Evolutionary conservation across 1,140 invertebrate species (phyloP).

Genomic region (Helicoverpa zea): DNA sequence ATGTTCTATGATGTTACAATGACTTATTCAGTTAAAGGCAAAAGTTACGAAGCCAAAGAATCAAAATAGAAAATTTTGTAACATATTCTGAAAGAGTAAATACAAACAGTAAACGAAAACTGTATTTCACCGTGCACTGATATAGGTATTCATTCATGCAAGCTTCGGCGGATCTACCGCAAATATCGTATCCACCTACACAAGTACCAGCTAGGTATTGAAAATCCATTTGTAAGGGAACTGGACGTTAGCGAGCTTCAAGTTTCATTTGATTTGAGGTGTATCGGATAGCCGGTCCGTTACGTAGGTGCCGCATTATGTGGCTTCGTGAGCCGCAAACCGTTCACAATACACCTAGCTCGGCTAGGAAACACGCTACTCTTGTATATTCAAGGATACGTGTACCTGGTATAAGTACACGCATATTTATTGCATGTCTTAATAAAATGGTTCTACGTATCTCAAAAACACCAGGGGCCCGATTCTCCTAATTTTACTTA

Average conservation of each 20-base stretch:
- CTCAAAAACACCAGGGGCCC: too few species aligned
- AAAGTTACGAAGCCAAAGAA: not conserved
- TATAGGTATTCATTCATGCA: conserved; percentile 4
- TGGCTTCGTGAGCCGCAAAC: conserved; percentile 73
- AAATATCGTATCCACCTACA: conserved; percentile 11
- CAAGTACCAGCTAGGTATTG: conserved; percentile 14
- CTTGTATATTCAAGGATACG: conserved; percentile 30
- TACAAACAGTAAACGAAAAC: not conserved
- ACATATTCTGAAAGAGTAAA: not conserved
- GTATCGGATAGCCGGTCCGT: conserved; percentile 74
- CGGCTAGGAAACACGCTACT: conserved; percentile 13
- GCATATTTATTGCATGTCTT: too few species aligned
- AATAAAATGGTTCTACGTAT: too few species aligned
- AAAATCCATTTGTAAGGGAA: conserved; percentile 44
- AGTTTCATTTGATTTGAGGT: conserved; percentile 74
- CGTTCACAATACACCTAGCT: conserved; percentile 39
- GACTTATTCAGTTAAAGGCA: not conserved
- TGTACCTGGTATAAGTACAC: conserved; percentile 12
- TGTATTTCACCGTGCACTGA: not conserved
- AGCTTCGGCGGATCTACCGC: not conserved
- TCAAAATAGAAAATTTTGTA: too few species aligned
- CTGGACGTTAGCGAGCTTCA: conserved; percentile 46
- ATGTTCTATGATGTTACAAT: not conserved
- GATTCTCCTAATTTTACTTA: too few species aligned
- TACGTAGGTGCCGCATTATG: conserved; percentile 70